Evolutionary conservation across 2,888 invertebrate species (phyloP).

Genomic region (Apocheima hispidaria): DNA sequence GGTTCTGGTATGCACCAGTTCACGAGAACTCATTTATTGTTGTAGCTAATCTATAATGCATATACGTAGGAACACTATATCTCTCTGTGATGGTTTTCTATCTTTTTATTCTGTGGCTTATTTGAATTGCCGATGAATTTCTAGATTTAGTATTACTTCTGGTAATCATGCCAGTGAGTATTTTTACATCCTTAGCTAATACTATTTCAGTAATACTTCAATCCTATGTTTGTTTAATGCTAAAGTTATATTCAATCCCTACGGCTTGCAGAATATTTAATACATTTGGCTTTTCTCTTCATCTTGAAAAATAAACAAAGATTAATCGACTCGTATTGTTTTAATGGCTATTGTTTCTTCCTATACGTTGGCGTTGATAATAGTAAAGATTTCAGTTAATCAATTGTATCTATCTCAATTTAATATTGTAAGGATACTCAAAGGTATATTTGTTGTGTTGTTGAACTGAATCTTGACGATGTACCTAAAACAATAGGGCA

Average conservation of each 20-base stretch:
- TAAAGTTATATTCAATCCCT: not conserved
- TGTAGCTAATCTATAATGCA: no score
- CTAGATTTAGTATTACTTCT: constrained; percentile 21
- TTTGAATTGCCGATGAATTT: constrained; percentile 45
- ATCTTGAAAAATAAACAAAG: constrained; percentile 7
- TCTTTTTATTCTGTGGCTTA: constrained; percentile 27
- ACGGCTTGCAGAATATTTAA: not conserved
- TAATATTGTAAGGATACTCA: not conserved
- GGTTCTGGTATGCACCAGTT: not conserved
- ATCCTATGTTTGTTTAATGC: not conserved
- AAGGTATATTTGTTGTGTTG: not conserved
- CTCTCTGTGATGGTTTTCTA: not conserved
- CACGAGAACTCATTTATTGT: not conserved
- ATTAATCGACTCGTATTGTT: constrained; percentile 10
- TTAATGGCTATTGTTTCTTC: not conserved
- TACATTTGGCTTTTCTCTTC: not conserved
- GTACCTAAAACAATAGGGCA: not conserved
- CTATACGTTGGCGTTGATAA: not conserved
- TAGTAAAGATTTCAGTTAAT: not conserved
- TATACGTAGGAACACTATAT: not conserved
- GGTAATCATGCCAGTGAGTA: constrained; percentile 5
- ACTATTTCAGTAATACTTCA: not conserved
- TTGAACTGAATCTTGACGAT: not conserved
- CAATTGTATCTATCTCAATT: not conserved
- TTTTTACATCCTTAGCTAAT: not conserved